A percentile compares a stretch with the other conserved stretches of the same genome.
Conservation (phyloP, 2,113 vertebrate genomes). For the Pteropus alecto region DNA sequence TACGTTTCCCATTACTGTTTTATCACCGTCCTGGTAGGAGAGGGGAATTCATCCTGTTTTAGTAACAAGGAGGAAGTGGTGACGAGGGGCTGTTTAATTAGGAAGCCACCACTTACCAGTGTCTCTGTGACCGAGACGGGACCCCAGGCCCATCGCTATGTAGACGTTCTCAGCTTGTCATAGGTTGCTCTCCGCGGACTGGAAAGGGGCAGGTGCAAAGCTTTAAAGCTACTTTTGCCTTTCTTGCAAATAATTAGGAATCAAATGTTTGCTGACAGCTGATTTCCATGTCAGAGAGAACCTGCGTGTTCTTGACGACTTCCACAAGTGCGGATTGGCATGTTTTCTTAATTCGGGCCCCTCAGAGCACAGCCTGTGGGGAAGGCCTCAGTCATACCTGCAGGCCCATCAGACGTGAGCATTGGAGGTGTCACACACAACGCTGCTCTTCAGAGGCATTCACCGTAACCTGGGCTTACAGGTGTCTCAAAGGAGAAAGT, state of each 20-base stretch:
- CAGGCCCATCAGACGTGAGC: not conserved
- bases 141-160: not conserved
- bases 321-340: not conserved
- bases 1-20: constrained; percentile 80
- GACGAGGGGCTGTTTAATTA: not conserved
- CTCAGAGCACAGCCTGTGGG: not conserved
- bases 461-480: rapidly evolving
- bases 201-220: not conserved
- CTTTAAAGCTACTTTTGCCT: not conserved
- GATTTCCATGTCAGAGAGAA: not conserved
- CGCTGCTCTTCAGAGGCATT: rapidly evolving
- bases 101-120: not conserved
- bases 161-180: rapidly evolving
- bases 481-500: not conserved
- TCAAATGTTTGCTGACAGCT: not conserved
- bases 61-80: constrained; percentile 55
- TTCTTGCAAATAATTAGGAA: constrained; percentile 23
- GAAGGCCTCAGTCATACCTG: not conserved
- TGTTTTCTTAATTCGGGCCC: not conserved
- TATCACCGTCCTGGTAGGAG: constrained; percentile 71
- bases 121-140: not conserved
- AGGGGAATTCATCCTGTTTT: constrained; percentile 71
- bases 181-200: not conserved
- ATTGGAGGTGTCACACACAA: rapidly evolving
- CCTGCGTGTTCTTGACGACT: not conserved